These are phyloP conservation scores for Gallinago solitaria DNA, from an alignment of 2,797 vertebrate genomes.

Conservation along the genomic window DNA sequence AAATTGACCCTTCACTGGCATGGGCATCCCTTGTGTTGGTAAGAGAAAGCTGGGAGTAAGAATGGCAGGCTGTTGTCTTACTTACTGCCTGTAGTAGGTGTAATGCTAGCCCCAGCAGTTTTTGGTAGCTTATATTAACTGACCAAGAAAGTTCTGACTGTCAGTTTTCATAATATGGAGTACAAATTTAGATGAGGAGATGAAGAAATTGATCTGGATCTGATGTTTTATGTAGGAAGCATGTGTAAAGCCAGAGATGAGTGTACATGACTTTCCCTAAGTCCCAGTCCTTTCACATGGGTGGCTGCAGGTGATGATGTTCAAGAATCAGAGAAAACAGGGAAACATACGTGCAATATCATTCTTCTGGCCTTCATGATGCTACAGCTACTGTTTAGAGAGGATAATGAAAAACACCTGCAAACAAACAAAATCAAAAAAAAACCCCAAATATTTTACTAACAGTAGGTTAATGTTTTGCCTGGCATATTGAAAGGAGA, in stretches of 20 bases:
- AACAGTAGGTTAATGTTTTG: not conserved
- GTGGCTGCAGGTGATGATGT: not conserved
- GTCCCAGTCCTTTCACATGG: not conserved
- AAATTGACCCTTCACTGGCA: not conserved
- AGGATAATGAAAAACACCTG: too few species aligned
- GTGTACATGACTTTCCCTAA: not conserved
- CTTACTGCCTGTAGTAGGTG: not conserved
- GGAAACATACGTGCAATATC: not conserved
- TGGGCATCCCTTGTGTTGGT: accelerated
- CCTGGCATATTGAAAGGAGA: not conserved
- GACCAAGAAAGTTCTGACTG: not conserved
- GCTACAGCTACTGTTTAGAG: not conserved
- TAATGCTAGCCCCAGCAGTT: not conserved
- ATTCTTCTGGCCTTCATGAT: not conserved
- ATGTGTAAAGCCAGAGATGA: not conserved
- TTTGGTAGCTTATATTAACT: not conserved
- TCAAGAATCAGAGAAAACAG: not conserved
- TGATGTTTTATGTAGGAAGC: not conserved
- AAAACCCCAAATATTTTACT: not conserved
- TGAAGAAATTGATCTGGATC: not conserved
- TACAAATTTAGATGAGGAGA: not conserved
- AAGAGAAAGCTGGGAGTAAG: not conserved
- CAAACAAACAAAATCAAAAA: not conserved
- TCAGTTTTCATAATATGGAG: not conserved
- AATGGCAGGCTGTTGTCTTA: not conserved